Evolutionary conservation across 30 jellyfish, hydroid and myxozoan species (phyloP).

Genomic region (Turritopsis dohrnii): DNA sequence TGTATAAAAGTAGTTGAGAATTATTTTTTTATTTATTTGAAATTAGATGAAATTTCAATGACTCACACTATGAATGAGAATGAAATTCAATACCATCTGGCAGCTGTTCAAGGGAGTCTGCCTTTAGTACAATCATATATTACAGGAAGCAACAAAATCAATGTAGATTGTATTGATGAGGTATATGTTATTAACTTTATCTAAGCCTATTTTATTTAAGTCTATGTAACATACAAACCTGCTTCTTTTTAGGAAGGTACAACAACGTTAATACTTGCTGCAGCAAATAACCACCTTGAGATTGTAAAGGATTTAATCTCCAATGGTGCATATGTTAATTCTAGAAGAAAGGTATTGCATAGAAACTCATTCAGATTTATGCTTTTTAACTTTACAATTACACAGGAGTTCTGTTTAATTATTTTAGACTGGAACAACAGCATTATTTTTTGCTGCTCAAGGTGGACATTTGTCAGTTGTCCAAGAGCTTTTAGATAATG

Average conservation of each 20-base stretch:
- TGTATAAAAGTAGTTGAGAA: too few species aligned
- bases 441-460: constrained; percentile 95
- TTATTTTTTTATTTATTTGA: background rate
- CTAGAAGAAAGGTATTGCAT: constrained; percentile 65
- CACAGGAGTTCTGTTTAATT: background rate
- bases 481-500: constrained; percentile 60
- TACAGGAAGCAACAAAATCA: constrained; percentile 51
- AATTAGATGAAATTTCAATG: background rate
- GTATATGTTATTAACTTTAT: constrained; percentile 13
- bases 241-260: constrained; percentile 77
- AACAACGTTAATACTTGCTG: constrained; percentile 80
- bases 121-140: constrained; percentile 64
- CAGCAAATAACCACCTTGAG: constrained; percentile 82
- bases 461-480: constrained; percentile 80
- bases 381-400: too few species aligned
- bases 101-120: constrained; percentile 93
- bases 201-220: background rate
- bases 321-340: constrained; percentile 71
- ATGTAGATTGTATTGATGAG: constrained; percentile 84
- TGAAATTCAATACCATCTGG: constrained; percentile 78
- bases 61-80: constrained; percentile 65
- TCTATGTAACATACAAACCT: background rate
- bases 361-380: background rate
- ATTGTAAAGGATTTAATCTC: constrained; percentile 65
- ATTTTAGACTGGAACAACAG: constrained; percentile 93